Conservation (phyloP, 2,113 vertebrate species). For the Vidua macroura region DNA sequence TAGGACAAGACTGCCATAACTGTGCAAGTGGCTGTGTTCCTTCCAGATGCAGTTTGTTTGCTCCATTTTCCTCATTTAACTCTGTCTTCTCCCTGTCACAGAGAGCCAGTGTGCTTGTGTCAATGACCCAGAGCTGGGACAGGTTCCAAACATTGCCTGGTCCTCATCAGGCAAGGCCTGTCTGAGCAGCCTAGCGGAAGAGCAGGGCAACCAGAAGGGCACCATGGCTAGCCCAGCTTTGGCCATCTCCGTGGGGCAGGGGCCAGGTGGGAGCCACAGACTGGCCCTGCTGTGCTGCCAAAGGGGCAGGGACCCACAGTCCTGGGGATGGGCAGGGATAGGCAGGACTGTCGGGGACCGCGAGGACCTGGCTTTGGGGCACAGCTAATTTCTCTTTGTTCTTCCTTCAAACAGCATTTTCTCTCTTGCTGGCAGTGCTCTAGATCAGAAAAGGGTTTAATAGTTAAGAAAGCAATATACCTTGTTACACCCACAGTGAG, state of each 20-base stretch:
- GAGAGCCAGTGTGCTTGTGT: neutral
- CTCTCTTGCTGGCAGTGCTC: neutral
- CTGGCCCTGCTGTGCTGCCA: neutral
- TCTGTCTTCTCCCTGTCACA: neutral
- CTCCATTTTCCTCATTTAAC: neutral
- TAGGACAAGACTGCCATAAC: neutral
- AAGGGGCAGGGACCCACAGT: neutral
- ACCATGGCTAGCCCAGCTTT: neutral
- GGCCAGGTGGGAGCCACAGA: neutral
- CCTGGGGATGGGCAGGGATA: fast-evolving
- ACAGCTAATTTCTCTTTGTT: neutral
- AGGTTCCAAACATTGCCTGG: neutral
- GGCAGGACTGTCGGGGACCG: fast-evolving
- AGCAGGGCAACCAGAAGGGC: fast-evolving
- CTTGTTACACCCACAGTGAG: neutral
- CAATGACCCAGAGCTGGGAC: neutral
- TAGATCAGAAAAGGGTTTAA: neutral
- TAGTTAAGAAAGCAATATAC: neutral
- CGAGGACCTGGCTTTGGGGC: fast-evolving
- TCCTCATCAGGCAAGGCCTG: neutral
- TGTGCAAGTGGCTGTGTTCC: neutral
- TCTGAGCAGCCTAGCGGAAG: neutral
- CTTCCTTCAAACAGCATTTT: neutral
- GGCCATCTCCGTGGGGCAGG: fast-evolving
- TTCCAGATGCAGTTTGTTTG: neutral